Base-by-base conservation (phyloP, 2,888 invertebrate species). In the Drosophila multiciliata region DNA sequence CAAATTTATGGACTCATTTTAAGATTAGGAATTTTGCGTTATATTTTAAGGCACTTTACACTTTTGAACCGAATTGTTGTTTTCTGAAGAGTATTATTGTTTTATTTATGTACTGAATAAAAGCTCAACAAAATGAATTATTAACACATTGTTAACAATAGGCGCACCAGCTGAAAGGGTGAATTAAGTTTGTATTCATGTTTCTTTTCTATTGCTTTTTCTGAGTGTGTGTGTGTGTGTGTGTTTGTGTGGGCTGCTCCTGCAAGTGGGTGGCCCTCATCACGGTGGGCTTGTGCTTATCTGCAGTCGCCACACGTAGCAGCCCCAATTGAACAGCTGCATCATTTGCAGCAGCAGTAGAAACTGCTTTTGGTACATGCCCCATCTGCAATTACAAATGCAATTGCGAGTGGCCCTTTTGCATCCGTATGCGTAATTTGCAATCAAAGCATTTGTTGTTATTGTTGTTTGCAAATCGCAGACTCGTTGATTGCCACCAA, bases 361-460 rank as follows among this genome's bases (percentile, higher is more conserved):
- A 12, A 52, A 32, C 12, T 52, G 52, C 12, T n/a, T n/a, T 33
- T 54, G 54, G 4, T n/a, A 38, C 55, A 55, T 9, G n/a, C 36
- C 9, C n/a, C 55, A 55, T 57, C 20, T 42, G 57, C 40, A 57
- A 40, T 40, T 55, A n/a, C 38, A 40, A 55, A 38, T 54, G 38
- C 48, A 40, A 55, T 55, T 54, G 35, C 48, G 20, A 42, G 15
- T 29, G 45, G 48, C 50, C 52, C n/a, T 20, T 38, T 32, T 35
- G 33, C 32, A 36, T 60, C 42, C 58, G 45, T 36, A 36, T 55
- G 58, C 76, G 80, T 87, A 78, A 87, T 87, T 87, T 87, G 86
- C 82, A 87, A 90, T 90, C 88, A 90, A 75, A 90, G 79, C 86
- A 67, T 75, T 77, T 89, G 82, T 80, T 89, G 82, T 80, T 67